A percentile compares a stretch with the other conserved stretches of the same genome.
These are phyloP conservation scores for Onychomys torridus DNA, from an alignment of 2,797 vertebrate species.

Conservation along the genomic window DNA sequence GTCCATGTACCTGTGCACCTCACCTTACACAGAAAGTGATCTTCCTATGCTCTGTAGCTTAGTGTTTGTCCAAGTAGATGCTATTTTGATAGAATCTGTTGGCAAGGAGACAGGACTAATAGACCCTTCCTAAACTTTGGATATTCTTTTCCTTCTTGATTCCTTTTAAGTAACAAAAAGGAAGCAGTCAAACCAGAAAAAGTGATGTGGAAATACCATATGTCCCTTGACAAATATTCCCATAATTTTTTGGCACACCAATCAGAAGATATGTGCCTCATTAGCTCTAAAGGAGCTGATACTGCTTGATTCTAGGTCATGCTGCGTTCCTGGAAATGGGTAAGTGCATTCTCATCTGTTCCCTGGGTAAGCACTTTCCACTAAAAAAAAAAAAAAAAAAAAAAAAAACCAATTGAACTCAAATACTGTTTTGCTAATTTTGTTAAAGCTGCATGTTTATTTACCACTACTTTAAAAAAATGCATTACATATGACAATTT, in stretches of 20 bases:
- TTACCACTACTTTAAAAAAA: neutral
- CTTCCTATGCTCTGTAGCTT: neutral
- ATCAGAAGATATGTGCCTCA: neutral
- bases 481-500: neutral
- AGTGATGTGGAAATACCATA: neutral
- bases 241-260: neutral
- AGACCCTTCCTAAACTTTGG: neutral
- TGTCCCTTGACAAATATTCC: neutral
- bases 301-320: neutral
- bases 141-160: neutral
- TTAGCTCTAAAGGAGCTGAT: neutral
- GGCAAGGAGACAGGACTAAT: neutral
- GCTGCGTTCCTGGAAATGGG: neutral
- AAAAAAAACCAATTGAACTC: constrained; percentile 24
- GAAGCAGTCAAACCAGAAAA: neutral
- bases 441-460: neutral
- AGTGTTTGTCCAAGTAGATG: neutral
- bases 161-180: constrained; percentile 5
- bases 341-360: neutral
- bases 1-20: too few relatives aligned
- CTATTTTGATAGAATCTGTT: neutral
- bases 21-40: too few relatives aligned
- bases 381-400: constrained; percentile 53
- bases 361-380: neutral
- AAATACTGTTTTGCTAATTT: neutral